These are phyloP conservation scores for Puntigrus tetrazona DNA, from an alignment of 2,113 vertebrate species.

Conservation along the genomic window DNA sequence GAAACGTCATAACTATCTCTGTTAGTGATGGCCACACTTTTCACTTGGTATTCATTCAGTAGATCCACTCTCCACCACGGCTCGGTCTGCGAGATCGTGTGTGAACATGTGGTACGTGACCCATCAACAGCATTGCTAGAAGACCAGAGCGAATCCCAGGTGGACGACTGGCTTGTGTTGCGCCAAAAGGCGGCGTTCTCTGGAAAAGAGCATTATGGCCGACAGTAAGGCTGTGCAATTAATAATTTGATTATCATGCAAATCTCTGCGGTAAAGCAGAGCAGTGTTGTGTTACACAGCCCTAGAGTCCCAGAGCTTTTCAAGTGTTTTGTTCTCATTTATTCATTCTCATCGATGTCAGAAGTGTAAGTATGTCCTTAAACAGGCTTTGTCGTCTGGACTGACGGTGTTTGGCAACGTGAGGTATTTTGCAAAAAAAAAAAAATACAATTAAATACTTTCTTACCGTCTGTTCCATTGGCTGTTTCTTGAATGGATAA, in stretches of 20 bases:
- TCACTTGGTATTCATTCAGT: not conserved
- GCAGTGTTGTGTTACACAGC: too few relatives aligned
- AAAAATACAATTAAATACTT: not conserved
- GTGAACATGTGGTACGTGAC: not conserved
- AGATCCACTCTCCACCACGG: not conserved
- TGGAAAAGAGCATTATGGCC: too few relatives aligned
- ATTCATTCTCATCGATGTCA: too few relatives aligned
- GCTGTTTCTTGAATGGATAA: not conserved
- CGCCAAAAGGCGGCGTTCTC: not conserved
- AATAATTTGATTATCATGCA: too few relatives aligned
- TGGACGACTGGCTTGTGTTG: not conserved
- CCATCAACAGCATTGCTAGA: not conserved
- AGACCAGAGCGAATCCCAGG: not conserved
- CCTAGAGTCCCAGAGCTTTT: too few relatives aligned
- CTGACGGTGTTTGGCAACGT: too few relatives aligned
- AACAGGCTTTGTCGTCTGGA: too few relatives aligned
- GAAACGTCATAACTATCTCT: not conserved
- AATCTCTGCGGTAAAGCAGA: too few relatives aligned
- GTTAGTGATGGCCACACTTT: not conserved
- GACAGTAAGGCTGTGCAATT: too few relatives aligned
- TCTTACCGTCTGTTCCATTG: slow-evolving; percentile 1
- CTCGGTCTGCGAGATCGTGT: not conserved
- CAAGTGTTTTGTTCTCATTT: too few relatives aligned
- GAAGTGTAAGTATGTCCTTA: too few relatives aligned
- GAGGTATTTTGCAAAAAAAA: too few relatives aligned